Evolutionary conservation across 1,140 invertebrate species (phyloP).

Genomic region (Battus philenor): DNA sequence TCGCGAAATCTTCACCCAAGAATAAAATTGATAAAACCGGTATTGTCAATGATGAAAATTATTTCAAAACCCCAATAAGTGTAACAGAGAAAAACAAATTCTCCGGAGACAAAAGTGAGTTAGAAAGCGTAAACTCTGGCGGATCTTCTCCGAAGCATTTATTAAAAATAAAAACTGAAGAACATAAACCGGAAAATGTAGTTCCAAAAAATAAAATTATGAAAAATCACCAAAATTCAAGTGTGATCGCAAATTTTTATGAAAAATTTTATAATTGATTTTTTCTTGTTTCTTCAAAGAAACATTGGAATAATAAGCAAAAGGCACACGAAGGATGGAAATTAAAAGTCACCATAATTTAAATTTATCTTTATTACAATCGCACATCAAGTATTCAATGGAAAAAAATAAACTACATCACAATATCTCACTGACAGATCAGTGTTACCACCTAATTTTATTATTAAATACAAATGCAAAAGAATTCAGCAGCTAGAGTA

Average conservation of each 20-base stretch:
- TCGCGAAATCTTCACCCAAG: constrained; percentile 29
- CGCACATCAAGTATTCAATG: too few relatives aligned
- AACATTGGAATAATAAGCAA: too few relatives aligned
- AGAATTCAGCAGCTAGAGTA: too few relatives aligned
- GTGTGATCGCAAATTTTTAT: constrained; percentile 22
- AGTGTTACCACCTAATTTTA: too few relatives aligned
- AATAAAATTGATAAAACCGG: constrained; percentile 55
- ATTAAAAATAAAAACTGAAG: constrained; percentile 42
- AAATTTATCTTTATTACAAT: too few relatives aligned
- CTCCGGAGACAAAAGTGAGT: constrained; percentile 15
- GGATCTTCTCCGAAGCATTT: constrained; percentile 29
- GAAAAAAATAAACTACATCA: too few relatives aligned
- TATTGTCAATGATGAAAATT: constrained; percentile 19
- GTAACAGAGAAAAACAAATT: constrained; percentile 20
- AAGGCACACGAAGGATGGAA: too few relatives aligned
- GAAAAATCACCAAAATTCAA: constrained; percentile 25
- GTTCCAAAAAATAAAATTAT: constrained; percentile 24
- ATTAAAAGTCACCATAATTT: too few relatives aligned
- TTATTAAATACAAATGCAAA: too few relatives aligned
- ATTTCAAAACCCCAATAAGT: constrained; percentile 4
- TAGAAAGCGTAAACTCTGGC: constrained; percentile 17
- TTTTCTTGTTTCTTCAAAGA: not conserved
- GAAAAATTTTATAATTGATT: constrained; percentile 18
- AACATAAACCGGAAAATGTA: constrained; percentile 30
- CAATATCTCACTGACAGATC: too few relatives aligned